Evolutionary conservation across 2,113 vertebrate species (phyloP), one percentile per base, ranked within the genome.

Genomic region (Tupaia chinensis): DNA sequence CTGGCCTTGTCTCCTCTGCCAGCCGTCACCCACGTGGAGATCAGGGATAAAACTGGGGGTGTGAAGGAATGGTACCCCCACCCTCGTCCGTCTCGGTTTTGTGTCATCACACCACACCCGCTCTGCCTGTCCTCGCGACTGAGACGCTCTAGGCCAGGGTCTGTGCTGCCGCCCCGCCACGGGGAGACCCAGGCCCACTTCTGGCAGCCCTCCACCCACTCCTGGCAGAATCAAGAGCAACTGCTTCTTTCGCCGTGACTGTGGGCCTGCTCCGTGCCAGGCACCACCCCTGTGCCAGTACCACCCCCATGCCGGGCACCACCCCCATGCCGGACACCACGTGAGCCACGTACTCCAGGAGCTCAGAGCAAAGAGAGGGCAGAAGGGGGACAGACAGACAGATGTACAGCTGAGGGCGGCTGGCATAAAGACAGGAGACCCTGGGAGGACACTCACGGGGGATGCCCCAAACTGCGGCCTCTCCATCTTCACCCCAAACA

Each of bases 1-100:
- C 81, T 76, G 90, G 63, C 60, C 66, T 79, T 54, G 80, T 94
- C 95, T 95, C 81, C 72, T 77, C 70, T 53, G 29, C 63, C 78
- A 82, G 88, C 73, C 84, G 23, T 85, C 76, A 86, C 91, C 44
- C 82, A 65, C 91, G 79, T 44, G 27, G 72, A 91, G 88, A 60
- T 16, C 15, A 69, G 25, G 9, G 44, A 63, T 56, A 79, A 96
- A 95, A 88, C 15, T 12, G 87, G 17, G 44, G 69, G 65, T 60
- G 54, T 70, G 70, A 86, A 85, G 44, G 81, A 89, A 87, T 6
- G 76, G 5, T 86, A 54, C 60, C 63, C 54, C 95, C 12, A 54
- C 15, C 76, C 23, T 32, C 44, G 84, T 34, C 25, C 29, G 53
- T 81, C 54, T 53, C 15, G 16, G 44, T 16, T 77, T 15, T n/a